Percentiles rank a stretch among this genome's conserved stretches.
Evolutionary conservation across 2,888 invertebrate genomes (phyloP).

Genomic region (Zelleria hepariella): DNA sequence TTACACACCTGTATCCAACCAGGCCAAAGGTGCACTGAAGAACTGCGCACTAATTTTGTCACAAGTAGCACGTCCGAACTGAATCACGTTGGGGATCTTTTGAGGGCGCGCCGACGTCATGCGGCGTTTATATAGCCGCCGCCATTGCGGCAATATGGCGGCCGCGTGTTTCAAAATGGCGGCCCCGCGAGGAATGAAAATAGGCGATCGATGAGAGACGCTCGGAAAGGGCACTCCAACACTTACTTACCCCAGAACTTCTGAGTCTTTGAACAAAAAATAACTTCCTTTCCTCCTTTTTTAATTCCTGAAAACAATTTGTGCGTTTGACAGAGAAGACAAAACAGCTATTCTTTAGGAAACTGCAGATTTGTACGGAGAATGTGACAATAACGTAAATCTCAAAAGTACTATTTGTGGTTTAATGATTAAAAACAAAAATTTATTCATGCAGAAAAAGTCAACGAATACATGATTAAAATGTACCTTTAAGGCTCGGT

Average conservation of each 20-base stretch:
- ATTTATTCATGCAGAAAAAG: too few relatives aligned
- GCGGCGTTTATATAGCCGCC: slow-evolving; percentile 37
- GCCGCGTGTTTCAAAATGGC: slow-evolving; percentile 13
- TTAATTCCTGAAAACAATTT: not conserved
- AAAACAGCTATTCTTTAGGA: too few relatives aligned
- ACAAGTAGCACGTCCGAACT: slow-evolving; percentile 38
- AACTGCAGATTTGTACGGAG: too few relatives aligned
- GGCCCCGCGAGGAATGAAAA: slow-evolving; percentile 16
- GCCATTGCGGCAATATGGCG: slow-evolving; percentile 17
- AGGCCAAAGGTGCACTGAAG: slow-evolving; percentile 47
- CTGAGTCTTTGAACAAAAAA: too few relatives aligned
- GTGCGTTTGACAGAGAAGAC: too few relatives aligned
- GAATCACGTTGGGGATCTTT: slow-evolving; percentile 31
- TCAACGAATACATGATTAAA: too few relatives aligned
- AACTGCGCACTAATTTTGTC: slow-evolving; percentile 44
- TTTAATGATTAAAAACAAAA: too few relatives aligned
- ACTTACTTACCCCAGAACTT: not conserved
- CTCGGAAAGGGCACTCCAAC: not conserved
- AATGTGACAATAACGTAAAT: too few relatives aligned
- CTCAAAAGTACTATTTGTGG: too few relatives aligned
- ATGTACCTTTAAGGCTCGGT: too few relatives aligned
- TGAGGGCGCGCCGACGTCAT: slow-evolving; percentile 51
- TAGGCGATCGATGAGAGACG: slow-evolving; percentile 21
- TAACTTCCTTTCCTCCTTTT: too few relatives aligned
- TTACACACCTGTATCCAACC: slow-evolving; percentile 68